Conservation (phyloP, 1,140 invertebrate genomes). For the Hermatobates lingyangjiaoensis region DNA sequence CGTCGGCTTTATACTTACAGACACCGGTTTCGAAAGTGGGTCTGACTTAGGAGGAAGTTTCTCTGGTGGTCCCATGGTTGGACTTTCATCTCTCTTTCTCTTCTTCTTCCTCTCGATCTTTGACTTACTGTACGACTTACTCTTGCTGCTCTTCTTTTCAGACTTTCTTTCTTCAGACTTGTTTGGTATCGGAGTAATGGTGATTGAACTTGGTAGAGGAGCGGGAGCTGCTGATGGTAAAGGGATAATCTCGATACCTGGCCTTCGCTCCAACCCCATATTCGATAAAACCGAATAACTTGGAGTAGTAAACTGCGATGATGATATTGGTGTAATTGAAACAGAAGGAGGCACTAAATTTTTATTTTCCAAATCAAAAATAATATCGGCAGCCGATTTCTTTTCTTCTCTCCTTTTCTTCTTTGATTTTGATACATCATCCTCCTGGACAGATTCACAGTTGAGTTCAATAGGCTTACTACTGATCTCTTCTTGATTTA, state of each 20-base stretch:
- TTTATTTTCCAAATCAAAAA: constrained; percentile 23
- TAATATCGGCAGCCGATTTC: constrained; percentile 21
- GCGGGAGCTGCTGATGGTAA: constrained; percentile 34
- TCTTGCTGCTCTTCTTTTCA: constrained; percentile 32
- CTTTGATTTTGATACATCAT: constrained; percentile 20
- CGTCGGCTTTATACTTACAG: constrained; percentile 49
- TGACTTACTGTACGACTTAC: constrained; percentile 29
- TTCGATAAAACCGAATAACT: constrained; percentile 39
- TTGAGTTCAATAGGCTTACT: constrained; percentile 27
- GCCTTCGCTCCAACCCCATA: constrained; percentile 41
- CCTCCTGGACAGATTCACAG: constrained; percentile 4
- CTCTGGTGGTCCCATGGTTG: constrained; percentile 60
- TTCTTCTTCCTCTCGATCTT: constrained; percentile 59
- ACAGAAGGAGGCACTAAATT: constrained; percentile 44
- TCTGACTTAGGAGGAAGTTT: constrained; percentile 49
- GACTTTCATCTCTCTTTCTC: constrained; percentile 50
- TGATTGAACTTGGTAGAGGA: constrained; percentile 53
- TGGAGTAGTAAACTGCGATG: constrained; percentile 22
- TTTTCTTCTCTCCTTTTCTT: constrained; percentile 29
- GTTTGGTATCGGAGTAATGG: constrained; percentile 50
- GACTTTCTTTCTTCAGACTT: constrained; percentile 39
- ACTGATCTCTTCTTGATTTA: constrained; percentile 33
- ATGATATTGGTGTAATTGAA: constrained; percentile 55
- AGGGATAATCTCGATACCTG: constrained; percentile 63
- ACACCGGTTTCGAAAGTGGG: constrained; percentile 47